Percentiles rank a stretch among this genome's conserved stretches.
phyloP scores from a whole-genome alignment of 2,113 vertebrate genomes.

The Rutilus rutilus region DNA sequence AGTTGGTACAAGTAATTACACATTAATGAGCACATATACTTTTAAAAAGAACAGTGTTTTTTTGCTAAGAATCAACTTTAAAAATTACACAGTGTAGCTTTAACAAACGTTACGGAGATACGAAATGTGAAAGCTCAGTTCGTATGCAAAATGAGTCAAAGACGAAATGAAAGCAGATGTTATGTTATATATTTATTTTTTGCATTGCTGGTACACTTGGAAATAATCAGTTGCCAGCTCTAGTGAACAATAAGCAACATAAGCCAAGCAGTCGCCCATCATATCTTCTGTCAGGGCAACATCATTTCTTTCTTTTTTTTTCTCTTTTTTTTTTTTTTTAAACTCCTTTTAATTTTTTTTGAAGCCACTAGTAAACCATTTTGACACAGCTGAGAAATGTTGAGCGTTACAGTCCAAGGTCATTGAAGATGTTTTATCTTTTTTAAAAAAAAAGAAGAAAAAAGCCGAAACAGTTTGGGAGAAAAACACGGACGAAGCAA shows the following conservation, averaged over 20 bases:
- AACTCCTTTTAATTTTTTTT: constrained; percentile 46
- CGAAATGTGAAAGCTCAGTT: neutral
- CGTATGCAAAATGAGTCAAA: neutral
- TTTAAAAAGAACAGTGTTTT: too few species aligned
- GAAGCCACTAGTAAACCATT: constrained; percentile 87
- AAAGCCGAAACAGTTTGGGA: constrained; percentile 86
- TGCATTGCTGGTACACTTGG: constrained; percentile 83
- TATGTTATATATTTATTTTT: constrained; percentile 67
- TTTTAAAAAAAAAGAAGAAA: constrained; percentile 60
- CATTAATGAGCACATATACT: too few species aligned
- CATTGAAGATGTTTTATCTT: constrained; percentile 67
- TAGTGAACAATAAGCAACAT: constrained; percentile 80
- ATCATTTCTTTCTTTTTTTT: constrained; percentile 51
- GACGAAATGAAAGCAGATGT: constrained; percentile 65
- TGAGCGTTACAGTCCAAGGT: constrained; percentile 86
- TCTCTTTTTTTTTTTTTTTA: neutral
- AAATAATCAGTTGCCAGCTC: constrained; percentile 79
- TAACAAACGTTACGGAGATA: neutral
- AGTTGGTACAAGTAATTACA: too few species aligned
- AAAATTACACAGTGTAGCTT: too few species aligned
- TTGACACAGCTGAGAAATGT: constrained; percentile 86
- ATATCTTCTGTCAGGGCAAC: constrained; percentile 71
- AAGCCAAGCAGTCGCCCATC: constrained; percentile 76
- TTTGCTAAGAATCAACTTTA: too few species aligned
- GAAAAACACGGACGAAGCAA: constrained; percentile 85